Percentiles rank a stretch among this genome's conserved stretches.
Conservation (phyloP, 2,888 invertebrate genomes). For the Tanytarsus gracilentus region DNA sequence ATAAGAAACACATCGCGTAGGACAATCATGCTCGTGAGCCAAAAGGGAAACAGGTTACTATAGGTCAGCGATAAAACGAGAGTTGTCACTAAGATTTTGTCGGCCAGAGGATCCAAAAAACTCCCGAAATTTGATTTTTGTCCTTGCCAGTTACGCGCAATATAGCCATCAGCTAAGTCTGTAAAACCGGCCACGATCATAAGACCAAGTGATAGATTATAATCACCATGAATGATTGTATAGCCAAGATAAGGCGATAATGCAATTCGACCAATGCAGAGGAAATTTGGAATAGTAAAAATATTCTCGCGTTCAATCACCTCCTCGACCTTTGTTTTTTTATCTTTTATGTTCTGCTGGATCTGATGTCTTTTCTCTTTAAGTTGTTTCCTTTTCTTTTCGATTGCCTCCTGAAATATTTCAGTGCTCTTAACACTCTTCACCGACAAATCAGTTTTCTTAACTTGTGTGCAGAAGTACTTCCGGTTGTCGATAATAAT, state of each 20-base stretch:
- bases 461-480: slow-evolving; percentile 23
- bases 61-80: slow-evolving; percentile 81
- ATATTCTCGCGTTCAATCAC: slow-evolving; percentile 65
- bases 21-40: slow-evolving; percentile 72
- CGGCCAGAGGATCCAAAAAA: slow-evolving; percentile 93
- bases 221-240: slow-evolving; percentile 74
- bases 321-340: slow-evolving; percentile 63
- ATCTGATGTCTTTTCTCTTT: slow-evolving; percentile 55
- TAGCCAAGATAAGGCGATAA: slow-evolving; percentile 84
- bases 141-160: slow-evolving; percentile 82
- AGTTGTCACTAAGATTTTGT: slow-evolving; percentile 86
- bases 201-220: slow-evolving; percentile 68
- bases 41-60: slow-evolving; percentile 72
- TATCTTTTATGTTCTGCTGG: slow-evolving; percentile 57
- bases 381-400: slow-evolving; percentile 53
- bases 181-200: slow-evolving; percentile 81
- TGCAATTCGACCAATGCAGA: slow-evolving; percentile 76
- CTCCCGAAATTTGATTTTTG: slow-evolving; percentile 92
- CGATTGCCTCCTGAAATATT: slow-evolving; percentile 49
- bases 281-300: slow-evolving; percentile 84
- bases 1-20: slow-evolving; percentile 75
- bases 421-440: slow-evolving; percentile 45
- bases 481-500: not conserved
- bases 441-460: slow-evolving; percentile 37
- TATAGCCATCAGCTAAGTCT: slow-evolving; percentile 93